Conservation (phyloP, 2,797 vertebrate species). For the Neomorphus geoffroyi region DNA sequence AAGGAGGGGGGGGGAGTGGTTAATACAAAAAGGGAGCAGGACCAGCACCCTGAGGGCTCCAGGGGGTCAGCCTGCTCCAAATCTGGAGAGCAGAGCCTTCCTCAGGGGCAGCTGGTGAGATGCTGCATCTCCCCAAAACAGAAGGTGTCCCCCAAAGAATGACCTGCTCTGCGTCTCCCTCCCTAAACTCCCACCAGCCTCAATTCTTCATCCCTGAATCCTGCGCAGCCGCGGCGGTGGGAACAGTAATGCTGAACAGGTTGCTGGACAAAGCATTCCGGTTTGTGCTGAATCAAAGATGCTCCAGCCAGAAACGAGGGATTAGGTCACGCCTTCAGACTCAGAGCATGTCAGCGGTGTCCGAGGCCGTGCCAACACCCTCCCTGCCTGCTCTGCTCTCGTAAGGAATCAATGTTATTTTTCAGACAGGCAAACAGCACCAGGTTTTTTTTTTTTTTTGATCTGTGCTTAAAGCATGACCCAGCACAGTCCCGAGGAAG, state of each 20-base stretch:
- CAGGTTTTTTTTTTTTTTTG: background rate
- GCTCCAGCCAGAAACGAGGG: background rate
- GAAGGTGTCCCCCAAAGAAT: background rate
- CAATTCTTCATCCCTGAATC: background rate
- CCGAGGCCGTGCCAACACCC: accelerated
- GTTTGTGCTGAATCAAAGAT: background rate
- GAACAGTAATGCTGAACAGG: too few relatives aligned
- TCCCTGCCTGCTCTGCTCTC: background rate
- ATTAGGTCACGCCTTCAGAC: background rate
- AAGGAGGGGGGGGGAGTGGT: too few relatives aligned
- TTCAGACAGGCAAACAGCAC: background rate
- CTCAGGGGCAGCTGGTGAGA: accelerated
- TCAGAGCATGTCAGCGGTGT: accelerated
- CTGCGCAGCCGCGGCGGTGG: accelerated
- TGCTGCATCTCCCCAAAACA: background rate
- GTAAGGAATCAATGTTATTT: accelerated
- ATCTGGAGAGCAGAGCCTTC: background rate
- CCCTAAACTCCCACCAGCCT: background rate
- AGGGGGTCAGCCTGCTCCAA: background rate
- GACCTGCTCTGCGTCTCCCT: background rate
- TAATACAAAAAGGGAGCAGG: background rate
- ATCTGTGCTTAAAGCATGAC: background rate
- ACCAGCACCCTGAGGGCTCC: background rate
- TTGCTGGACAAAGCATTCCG: background rate
- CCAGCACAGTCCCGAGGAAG: background rate